Evolutionary conservation across 2,888 invertebrate species (phyloP), one percentile per base, ranked within the genome.

Genomic region (Ptychoptera contaminata): DNA sequence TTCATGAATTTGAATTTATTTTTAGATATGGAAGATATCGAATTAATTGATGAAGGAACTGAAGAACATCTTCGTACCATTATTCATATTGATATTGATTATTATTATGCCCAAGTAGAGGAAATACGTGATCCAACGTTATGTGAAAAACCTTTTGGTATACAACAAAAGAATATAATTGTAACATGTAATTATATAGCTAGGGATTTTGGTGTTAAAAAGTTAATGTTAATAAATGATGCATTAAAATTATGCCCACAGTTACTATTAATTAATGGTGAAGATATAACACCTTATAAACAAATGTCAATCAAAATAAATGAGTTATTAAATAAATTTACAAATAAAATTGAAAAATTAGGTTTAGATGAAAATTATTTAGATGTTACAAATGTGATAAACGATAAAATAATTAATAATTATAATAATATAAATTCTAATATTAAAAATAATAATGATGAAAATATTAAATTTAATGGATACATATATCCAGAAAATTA

Each of bases 91-190:
- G 86, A 87, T 60, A 70, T 85, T 59, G 86, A 87, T 62, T 86
- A 80, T 61, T 87, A 82, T 66, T 87, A 86, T 66, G 86, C 86
- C 48, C 86, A 87, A 72, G 84, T 87, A 51, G 86, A 87, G 67
- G 82, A 81, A 72, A 61, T 81, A 46, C 74, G 75, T 52, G 74
- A 82, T 59, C 82, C 84, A 3, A 69, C 74, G 53, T 63, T 82
- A 44, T 69, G 72, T 49, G 67, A 68, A 44, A 72, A 76, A 53
- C 84, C 86, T 29, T 62, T 87, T 50, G 88, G 87, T 43, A 74
- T 90, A 34, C 81, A 86, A 61, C 88, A 90, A 64, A 87, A 88
- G 60, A 82, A 79, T 61, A 71, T 82, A 47, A 77, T 90, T 8
- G 85, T 88, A 38, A 90, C 88, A 8, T 80, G 83, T 56, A 90